phyloP scores from a whole-genome alignment of 2,888 invertebrate genomes.

The Icerya purchasi region DNA sequence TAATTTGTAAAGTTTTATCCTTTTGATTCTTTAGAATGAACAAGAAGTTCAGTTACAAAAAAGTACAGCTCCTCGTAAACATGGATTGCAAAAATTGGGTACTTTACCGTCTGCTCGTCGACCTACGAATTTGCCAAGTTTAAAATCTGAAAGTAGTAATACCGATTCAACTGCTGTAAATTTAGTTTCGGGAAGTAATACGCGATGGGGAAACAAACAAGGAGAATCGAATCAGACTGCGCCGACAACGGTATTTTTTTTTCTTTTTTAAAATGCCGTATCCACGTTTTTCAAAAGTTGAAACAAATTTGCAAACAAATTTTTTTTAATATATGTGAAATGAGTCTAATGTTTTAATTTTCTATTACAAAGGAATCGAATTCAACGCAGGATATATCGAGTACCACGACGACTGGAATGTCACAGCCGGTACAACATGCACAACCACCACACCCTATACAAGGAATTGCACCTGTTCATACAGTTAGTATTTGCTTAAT shows the following conservation, averaged over 20 bases:
- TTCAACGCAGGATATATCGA: conserved; percentile 9
- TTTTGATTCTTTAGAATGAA: conserved; percentile 15
- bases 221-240: conserved; percentile 27
- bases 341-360: no score
- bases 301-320: no score
- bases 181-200: conserved; percentile 55
- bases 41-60: conserved; percentile 68
- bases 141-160: conserved; percentile 81
- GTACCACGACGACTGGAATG: conserved; percentile 14
- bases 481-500: conserved; percentile 13
- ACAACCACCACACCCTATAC: conserved; percentile 10
- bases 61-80: conserved; percentile 52
- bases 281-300: no score
- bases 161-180: conserved; percentile 56
- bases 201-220: conserved; percentile 51
- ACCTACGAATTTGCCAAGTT: conserved; percentile 95
- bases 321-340: no score
- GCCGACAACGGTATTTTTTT: conserved; percentile 16
- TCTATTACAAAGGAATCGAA: no score
- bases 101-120: conserved; percentile 96
- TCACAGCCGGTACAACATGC: conserved; percentile 12
- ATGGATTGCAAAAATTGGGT: conserved; percentile 98
- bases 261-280: no score
- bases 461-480: conserved; percentile 21
- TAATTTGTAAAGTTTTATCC: no score